Percentiles rank a stretch among this genome's conserved stretches.
These are phyloP conservation scores for Coptotermes formosanus DNA, from an alignment of 1,140 invertebrate species.

Conservation along the genomic window DNA sequence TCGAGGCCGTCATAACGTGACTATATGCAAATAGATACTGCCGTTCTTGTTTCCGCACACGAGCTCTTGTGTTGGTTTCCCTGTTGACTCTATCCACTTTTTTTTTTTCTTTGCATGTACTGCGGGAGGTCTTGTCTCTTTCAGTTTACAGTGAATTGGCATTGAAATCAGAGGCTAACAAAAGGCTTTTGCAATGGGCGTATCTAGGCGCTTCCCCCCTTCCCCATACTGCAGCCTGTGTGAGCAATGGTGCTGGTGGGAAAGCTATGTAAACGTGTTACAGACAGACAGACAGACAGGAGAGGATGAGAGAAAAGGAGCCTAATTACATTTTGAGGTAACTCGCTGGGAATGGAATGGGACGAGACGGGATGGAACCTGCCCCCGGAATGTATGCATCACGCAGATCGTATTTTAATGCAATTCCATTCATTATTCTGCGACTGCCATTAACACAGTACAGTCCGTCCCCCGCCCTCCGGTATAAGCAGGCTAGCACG, in stretches of 20 bases:
- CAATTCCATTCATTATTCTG: slow-evolving; percentile 35
- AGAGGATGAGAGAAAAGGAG: slow-evolving; percentile 28
- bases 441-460: slow-evolving; percentile 30
- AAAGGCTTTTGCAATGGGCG: slow-evolving; percentile 17
- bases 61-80: not conserved
- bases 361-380: slow-evolving; percentile 18
- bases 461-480: not conserved
- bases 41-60: not conserved
- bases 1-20: not conserved
- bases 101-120: not conserved
- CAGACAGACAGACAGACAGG: not conserved
- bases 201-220: not conserved
- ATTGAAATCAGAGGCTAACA: slow-evolving; percentile 8
- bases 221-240: not conserved
- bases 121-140: slow-evolving; percentile 1
- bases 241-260: not conserved
- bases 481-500: not conserved
- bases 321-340: slow-evolving; percentile 37
- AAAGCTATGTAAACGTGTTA: not conserved
- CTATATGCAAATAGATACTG: not conserved
- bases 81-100: not conserved
- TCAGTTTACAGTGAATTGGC: slow-evolving; percentile 12
- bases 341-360: slow-evolving; percentile 27
- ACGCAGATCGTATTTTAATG: slow-evolving; percentile 34
- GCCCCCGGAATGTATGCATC: slow-evolving; percentile 32